Percentiles rank a stretch among this genome's conserved stretches.
Conservation (phyloP, 2,888 invertebrate genomes). For the Gnatocerus cornutus region DNA sequence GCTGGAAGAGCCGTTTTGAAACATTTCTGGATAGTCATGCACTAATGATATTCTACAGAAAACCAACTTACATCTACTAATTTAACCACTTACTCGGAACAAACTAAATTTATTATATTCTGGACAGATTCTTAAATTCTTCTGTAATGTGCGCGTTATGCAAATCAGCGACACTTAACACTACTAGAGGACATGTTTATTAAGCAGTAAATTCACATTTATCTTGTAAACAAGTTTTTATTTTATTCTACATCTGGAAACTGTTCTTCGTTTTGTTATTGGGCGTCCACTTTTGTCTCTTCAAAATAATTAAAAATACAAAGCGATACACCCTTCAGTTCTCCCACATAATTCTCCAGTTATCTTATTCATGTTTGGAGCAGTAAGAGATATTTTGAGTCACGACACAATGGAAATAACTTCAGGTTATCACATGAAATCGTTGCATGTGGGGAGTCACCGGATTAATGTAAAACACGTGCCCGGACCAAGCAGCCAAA, state of each 20-base stretch:
- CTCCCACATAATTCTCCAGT: slow-evolving; percentile 15
- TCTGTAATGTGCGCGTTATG: no score
- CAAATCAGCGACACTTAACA: no score
- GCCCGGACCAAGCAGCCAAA: slow-evolving; percentile 14
- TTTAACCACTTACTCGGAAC: no score
- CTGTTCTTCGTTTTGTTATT: no score
- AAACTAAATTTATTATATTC: no score
- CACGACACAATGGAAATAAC: slow-evolving; percentile 65
- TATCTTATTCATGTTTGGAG: slow-evolving; percentile 39
- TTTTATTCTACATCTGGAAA: no score
- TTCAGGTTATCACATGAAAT: slow-evolving; percentile 57
- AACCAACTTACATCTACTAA: no score
- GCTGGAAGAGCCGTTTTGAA: neutral
- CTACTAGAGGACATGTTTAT: no score
- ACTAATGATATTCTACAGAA: neutral
- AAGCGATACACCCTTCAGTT: no score
- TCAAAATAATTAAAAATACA: slow-evolving; percentile 17
- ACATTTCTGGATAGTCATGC: neutral
- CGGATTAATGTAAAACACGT: slow-evolving; percentile 63
- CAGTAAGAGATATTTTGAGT: slow-evolving; percentile 61
- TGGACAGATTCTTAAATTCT: no score
- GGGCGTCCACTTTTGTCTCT: neutral
- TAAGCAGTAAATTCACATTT: no score
- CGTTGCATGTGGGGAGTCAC: slow-evolving; percentile 60
- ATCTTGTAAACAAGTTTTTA: no score